phyloP scores from a whole-genome alignment of 1,140 invertebrate species.

The Sminthurides bifidus region DNA sequence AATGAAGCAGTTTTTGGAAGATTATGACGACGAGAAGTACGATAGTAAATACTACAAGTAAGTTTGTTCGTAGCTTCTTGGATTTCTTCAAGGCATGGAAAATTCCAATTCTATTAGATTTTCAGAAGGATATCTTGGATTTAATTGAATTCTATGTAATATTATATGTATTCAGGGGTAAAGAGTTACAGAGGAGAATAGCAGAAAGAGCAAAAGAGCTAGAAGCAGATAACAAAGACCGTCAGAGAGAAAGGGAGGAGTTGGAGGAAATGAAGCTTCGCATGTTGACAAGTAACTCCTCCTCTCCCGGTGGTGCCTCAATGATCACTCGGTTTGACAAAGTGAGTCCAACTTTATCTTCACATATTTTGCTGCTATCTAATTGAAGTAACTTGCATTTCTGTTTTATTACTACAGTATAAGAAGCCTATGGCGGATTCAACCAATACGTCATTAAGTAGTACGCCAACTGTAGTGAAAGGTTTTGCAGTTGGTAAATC shows the following conservation, averaged over 20 bases:
- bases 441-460: slow-evolving; percentile 12
- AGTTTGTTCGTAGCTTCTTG: slow-evolving; percentile 29
- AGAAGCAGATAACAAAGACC: slow-evolving; percentile 76
- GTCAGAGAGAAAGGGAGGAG: slow-evolving; percentile 81
- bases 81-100: not conserved
- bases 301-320: slow-evolving; percentile 21
- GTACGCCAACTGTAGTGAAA: not conserved
- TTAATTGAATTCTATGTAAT: not conserved
- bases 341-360: slow-evolving; percentile 6
- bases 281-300: slow-evolving; percentile 60
- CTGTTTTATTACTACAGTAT: slow-evolving; percentile 9
- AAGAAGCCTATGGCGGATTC: slow-evolving; percentile 30
- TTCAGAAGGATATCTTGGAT: not conserved
- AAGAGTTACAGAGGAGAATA: slow-evolving; percentile 74
- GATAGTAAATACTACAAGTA: slow-evolving; percentile 93
- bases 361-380: too few species aligned
- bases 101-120: not conserved
- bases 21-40: slow-evolving; percentile 95
- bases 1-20: slow-evolving; percentile 93
- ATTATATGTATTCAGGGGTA: slow-evolving; percentile 48
- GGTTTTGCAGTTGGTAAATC: too few species aligned
- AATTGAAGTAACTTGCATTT: not conserved
- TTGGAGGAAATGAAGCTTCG: slow-evolving; percentile 75
- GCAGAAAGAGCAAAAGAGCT: slow-evolving; percentile 83
- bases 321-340: slow-evolving; percentile 12